phyloP scores from a whole-genome alignment of 2,888 invertebrate species.

The Hedya salicella region DNA sequence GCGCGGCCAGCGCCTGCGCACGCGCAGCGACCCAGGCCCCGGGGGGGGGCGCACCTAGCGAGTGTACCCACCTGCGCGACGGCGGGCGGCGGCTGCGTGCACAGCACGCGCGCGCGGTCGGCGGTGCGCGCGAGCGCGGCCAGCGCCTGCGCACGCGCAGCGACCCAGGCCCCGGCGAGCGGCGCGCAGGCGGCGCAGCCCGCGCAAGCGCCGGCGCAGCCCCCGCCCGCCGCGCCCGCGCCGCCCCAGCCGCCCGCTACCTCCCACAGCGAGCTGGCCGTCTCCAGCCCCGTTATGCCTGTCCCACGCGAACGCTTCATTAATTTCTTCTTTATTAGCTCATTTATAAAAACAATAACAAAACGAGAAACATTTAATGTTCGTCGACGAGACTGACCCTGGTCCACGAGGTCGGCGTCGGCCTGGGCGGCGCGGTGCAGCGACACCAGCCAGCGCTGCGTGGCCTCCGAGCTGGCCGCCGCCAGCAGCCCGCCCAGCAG shows the following conservation, averaged over 20 bases:
- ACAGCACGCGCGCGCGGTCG: slow-evolving; percentile 89
- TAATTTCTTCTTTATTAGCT: background rate
- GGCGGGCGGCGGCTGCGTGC: slow-evolving; percentile 96
- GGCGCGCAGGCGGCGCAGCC: slow-evolving; percentile 62
- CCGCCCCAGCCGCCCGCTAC: slow-evolving; percentile 61
- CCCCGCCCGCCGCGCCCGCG: slow-evolving; percentile 53
- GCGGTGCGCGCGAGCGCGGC: slow-evolving; percentile 84
- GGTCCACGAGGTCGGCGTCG: slow-evolving; percentile 86
- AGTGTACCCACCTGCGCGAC: slow-evolving; percentile 88
- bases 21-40: too few relatives aligned
- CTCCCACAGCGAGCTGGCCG: slow-evolving; percentile 64
- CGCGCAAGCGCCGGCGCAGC: slow-evolving; percentile 71
- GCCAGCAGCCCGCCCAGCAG: slow-evolving; percentile 87
- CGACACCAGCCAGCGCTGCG: slow-evolving; percentile 94
- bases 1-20: too few relatives aligned
- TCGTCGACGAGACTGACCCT: slow-evolving; percentile 60
- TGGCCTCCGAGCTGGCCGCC: slow-evolving; percentile 93
- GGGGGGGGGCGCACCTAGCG: too few relatives aligned
- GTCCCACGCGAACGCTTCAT: background rate
- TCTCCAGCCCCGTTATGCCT: slow-evolving; percentile 68
- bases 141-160: slow-evolving; percentile 90
- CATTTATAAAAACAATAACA: background rate
- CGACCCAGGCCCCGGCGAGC: slow-evolving; percentile 63
- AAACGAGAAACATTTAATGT: too few relatives aligned
- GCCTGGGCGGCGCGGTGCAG: slow-evolving; percentile 91